A percentile compares a stretch with the other conserved stretches of the same genome.
phyloP scores from a whole-genome alignment of 2,113 vertebrate species.

The Alexandromys fortis region DNA sequence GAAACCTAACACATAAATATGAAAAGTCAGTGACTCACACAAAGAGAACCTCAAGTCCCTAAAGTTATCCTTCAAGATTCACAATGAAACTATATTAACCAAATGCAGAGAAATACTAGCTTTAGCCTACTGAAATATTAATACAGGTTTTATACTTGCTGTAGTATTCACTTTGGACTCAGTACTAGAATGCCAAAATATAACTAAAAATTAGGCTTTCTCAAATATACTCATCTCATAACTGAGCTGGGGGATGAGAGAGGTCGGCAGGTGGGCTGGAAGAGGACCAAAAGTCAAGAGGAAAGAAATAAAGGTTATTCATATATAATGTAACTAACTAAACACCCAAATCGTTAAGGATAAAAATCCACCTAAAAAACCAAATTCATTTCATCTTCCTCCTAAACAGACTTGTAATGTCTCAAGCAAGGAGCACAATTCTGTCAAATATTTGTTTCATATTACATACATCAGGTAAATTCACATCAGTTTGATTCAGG shows the following conservation, averaged over 20 bases:
- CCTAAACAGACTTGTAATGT: neutral
- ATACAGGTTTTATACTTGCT: neutral
- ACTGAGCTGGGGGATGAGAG: neutral
- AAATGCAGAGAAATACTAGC: neutral
- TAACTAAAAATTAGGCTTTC: neutral
- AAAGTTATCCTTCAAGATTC: constrained; percentile 7
- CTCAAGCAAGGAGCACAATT: constrained; percentile 7
- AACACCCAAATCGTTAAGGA: constrained; percentile 2
- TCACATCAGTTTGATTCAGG: neutral
- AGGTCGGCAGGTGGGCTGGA: neutral
- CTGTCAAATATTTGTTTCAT: neutral
- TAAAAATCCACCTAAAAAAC: neutral
- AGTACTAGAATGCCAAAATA: constrained; percentile 3
- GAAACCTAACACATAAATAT: neutral
- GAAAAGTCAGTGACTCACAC: neutral
- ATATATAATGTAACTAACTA: neutral
- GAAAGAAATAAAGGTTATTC: neutral
- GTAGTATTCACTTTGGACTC: neutral
- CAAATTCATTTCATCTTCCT: neutral
- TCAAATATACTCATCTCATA: neutral
- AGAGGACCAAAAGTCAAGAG: neutral
- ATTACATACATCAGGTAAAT: neutral
- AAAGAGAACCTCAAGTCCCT: constrained; percentile 8
- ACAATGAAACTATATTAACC: neutral
- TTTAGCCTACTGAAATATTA: neutral